phyloP scores from a whole-genome alignment of 2,797 vertebrate genomes.

The Eulemur coronatus region DNA sequence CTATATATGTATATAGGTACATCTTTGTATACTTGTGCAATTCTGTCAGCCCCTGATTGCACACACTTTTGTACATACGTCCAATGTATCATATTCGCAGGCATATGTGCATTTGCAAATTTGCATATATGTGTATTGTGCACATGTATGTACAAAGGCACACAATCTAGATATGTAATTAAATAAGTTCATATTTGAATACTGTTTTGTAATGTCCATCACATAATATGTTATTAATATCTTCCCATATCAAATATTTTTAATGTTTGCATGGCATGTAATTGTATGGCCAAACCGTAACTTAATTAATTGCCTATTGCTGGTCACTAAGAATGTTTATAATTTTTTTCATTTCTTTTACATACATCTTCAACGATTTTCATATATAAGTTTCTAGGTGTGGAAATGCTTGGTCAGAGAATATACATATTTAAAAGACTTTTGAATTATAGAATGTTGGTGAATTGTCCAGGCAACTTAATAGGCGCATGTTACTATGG shows the following conservation, averaged over 20 bases:
- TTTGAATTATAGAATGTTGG: constrained; percentile 57
- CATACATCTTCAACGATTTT: neutral
- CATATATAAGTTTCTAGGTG: neutral
- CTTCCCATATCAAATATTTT: neutral
- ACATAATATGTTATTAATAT: neutral
- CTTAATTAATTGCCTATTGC: neutral
- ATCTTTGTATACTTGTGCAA: neutral
- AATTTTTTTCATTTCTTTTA: constrained; percentile 49
- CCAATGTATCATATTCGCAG: neutral
- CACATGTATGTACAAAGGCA: neutral
- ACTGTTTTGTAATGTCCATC: neutral
- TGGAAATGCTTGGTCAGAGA: constrained; percentile 13
- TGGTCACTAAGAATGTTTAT: constrained; percentile 6
- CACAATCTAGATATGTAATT: neutral
- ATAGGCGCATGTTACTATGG: neutral
- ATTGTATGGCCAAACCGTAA: neutral
- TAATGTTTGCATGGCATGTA: neutral
- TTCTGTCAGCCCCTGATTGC: neutral
- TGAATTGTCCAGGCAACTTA: constrained; percentile 47
- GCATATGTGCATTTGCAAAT: neutral
- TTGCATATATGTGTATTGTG: neutral
- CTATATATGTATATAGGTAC: neutral
- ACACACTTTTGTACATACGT: neutral
- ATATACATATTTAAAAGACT: constrained; percentile 55
- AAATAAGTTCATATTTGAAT: constrained; percentile 24